Conservation (phyloP, 1,140 invertebrate genomes). For the Cyclina sinensis region DNA sequence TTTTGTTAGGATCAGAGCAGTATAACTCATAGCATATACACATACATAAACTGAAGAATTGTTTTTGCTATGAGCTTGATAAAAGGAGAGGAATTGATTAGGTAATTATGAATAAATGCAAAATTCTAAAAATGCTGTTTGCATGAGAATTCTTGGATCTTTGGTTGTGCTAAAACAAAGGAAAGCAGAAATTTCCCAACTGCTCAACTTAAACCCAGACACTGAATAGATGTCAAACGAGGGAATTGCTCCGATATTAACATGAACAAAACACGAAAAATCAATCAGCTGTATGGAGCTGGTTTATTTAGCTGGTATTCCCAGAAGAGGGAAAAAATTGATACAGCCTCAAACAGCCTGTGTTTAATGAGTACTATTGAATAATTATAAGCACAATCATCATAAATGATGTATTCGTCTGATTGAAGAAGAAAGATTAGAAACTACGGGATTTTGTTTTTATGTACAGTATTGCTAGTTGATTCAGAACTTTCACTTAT, state of each 20-base stretch:
- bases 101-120: too few relatives aligned
- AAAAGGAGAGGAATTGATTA: too few relatives aligned
- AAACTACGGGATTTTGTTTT: too few relatives aligned
- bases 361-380: slow-evolving; percentile 44
- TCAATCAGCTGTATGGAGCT: slow-evolving; percentile 17
- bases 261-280: slow-evolving; percentile 43
- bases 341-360: background rate
- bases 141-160: background rate
- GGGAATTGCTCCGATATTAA: slow-evolving; percentile 8
- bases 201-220: background rate
- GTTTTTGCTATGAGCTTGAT: too few relatives aligned
- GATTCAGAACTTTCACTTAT: too few relatives aligned
- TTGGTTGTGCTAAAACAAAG: background rate
- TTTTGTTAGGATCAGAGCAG: too few relatives aligned
- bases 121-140: too few relatives aligned
- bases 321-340: slow-evolving; percentile 26
- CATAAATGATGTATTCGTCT: background rate
- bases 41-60: too few relatives aligned
- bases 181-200: background rate
- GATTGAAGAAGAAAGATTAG: slow-evolving; percentile 2
- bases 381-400: slow-evolving; percentile 23
- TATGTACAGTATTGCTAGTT: too few relatives aligned
- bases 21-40: too few relatives aligned
- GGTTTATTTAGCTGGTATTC: slow-evolving; percentile 14
- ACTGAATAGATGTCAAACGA: slow-evolving; percentile 4